Conservation (phyloP, 2,888 invertebrate genomes). For the Synanthedon myopaeformis region DNA sequence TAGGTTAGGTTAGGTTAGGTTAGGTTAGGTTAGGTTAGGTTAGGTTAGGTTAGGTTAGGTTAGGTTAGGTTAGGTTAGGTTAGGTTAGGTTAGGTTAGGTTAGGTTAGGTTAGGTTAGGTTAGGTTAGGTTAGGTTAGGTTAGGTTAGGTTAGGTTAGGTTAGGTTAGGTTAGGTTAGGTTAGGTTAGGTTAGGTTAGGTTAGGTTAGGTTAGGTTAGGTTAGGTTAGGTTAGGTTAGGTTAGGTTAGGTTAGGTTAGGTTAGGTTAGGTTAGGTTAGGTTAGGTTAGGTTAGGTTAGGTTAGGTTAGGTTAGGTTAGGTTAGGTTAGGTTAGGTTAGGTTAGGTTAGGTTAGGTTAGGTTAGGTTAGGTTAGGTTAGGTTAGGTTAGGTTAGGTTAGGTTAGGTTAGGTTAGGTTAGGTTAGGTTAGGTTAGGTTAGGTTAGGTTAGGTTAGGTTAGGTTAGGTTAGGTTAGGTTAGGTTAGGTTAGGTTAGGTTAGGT, state of each 20-base stretch:
- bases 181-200: slow-evolving; percentile 6
- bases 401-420: slow-evolving; percentile 10
- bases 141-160: slow-evolving; percentile 4
- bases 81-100: slow-evolving; percentile 7
- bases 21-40: slow-evolving; percentile 7
- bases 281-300: slow-evolving; percentile 7
- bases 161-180: slow-evolving; percentile 6
- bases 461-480: neutral
- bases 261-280: slow-evolving; percentile 4
- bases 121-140: slow-evolving; percentile 2
- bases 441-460: neutral
- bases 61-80: slow-evolving; percentile 7
- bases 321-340: slow-evolving; percentile 8
- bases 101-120: slow-evolving; percentile 5
- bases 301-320: slow-evolving; percentile 6
- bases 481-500: slow-evolving; percentile 5
- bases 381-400: slow-evolving; percentile 10
- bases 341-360: slow-evolving; percentile 7
- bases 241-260: slow-evolving; percentile 3
- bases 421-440: slow-evolving; percentile 6
- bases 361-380: slow-evolving; percentile 8
- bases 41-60: slow-evolving; percentile 8
- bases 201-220: slow-evolving; percentile 8
- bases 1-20: neutral
- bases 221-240: slow-evolving; percentile 7